Base-by-base conservation (phyloP, 2,888 invertebrate genomes). In the Heliconius charithonia region DNA sequence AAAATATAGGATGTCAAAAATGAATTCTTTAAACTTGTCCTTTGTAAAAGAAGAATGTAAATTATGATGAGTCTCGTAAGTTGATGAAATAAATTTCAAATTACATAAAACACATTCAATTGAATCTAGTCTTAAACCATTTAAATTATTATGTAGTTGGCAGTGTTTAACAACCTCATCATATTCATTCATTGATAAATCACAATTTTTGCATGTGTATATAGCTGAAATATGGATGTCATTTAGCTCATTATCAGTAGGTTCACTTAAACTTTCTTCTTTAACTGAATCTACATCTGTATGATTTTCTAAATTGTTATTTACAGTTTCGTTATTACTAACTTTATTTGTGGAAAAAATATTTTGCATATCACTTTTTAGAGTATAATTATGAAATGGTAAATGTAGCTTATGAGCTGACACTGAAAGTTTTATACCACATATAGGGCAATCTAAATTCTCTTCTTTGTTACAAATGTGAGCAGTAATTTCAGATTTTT, bases 131-230 rank as follows among this genome's bases (percentile, higher is more conserved):
- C 79, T 27, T 22, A 82, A 80, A 77, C 81, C 77, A 59, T 83
- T 80, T 65, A 79, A 81, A 79, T 84, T 83, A 76, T 85, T 89
- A 84, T 93, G 92, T 37, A 85, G 83, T 75, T 92, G 93, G 82
- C 92, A 91, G 86, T 93, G 93, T 80, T 89, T 86, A 62, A 93
- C 84, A 51, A 89, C 89, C 83, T 87, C 86, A 81, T 92, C 92
- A 82, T 92, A 93, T 19, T 84, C 83, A 81, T 87, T 85, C 69
- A 92, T 80, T 79, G 87, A 84, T 78, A 88, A 73, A 65, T 83
- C 80, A 83, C 93, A 93, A 82, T 83, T 86, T 80, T 86, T 86
- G 84, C 93, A 93, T 56, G 81, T 85, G 81, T 87, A 93, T 37
- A 88, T 75, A 71, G 85, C 74, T 78, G 62, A 37, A n/a, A 75